Percentiles rank a stretch among this genome's conserved stretches.
phyloP scores from a whole-genome alignment of 2,888 invertebrate species.

The Pimpla rufipes region DNA sequence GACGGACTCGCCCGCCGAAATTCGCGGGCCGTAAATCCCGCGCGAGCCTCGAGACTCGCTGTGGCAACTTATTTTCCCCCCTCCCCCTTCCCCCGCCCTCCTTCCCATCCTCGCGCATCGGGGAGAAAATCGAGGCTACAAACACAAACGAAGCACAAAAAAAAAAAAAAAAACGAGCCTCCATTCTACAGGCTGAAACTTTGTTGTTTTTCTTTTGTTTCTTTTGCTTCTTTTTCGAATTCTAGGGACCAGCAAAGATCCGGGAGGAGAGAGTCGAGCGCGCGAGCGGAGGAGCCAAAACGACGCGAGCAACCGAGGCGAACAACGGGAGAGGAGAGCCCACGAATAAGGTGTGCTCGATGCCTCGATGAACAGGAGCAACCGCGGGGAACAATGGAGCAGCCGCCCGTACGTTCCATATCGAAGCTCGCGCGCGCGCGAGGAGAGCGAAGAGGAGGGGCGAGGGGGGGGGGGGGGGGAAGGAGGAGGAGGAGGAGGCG shows the following conservation, averaged over 20 bases:
- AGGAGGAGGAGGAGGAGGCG: slow-evolving; percentile 67
- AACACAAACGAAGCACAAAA: neutral
- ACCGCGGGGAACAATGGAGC: slow-evolving; percentile 80
- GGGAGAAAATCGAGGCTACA: neutral
- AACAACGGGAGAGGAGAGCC: slow-evolving; percentile 51
- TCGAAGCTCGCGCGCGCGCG: too few relatives aligned
- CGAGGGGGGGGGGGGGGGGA: slow-evolving; percentile 58
- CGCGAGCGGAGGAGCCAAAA: too few relatives aligned
- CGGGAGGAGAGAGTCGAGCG: too few relatives aligned
- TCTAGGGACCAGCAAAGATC: slow-evolving; percentile 58
- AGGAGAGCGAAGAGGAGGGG: too few relatives aligned
- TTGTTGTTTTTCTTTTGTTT: too few relatives aligned
- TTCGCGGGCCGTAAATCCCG: too few relatives aligned
- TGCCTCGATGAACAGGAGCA: slow-evolving; percentile 74
- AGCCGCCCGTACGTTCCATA: slow-evolving; percentile 79
- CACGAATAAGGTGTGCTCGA: slow-evolving; percentile 72
- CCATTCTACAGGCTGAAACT: slow-evolving; percentile 9
- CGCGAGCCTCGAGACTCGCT: too few relatives aligned
- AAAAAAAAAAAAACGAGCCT: slow-evolving; percentile 31
- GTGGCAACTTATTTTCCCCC: neutral
- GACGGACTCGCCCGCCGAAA: too few relatives aligned
- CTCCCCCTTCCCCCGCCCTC: neutral
- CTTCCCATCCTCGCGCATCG: too few relatives aligned
- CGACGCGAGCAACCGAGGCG: slow-evolving; percentile 36
- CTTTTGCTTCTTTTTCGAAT: slow-evolving; percentile 40